phyloP scores from a whole-genome alignment of 2,113 vertebrate species.

The Peucedramus taeniatus region DNA sequence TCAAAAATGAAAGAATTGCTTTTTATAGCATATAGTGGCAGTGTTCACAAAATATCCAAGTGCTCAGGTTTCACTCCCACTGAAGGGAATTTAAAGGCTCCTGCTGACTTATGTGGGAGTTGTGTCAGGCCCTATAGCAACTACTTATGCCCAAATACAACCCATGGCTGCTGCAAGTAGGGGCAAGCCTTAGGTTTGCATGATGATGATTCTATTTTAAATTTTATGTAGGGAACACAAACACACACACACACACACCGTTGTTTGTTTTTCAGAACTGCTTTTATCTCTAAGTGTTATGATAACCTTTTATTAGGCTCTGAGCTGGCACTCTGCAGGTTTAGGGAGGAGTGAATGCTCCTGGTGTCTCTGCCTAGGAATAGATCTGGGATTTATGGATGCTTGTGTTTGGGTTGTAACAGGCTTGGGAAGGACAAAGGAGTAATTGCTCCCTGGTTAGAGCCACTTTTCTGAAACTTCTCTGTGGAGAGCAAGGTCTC shows the following conservation, averaged over 20 bases:
- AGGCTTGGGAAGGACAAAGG: background rate
- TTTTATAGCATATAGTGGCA: background rate
- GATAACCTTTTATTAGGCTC: background rate
- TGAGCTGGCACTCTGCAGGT: background rate
- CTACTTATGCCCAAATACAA: background rate
- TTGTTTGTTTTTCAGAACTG: background rate
- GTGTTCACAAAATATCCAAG: background rate
- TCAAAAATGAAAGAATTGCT: background rate
- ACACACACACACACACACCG: background rate
- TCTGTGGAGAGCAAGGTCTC: background rate
- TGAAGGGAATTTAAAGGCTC: background rate
- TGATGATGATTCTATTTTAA: background rate
- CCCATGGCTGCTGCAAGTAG: background rate
- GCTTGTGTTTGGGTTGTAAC: background rate
- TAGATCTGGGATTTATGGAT: background rate
- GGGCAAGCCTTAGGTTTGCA: background rate
- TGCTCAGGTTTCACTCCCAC: background rate
- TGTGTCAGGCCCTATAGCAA: background rate
- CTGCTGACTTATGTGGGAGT: background rate
- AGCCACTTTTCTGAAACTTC: background rate
- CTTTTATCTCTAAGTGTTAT: background rate
- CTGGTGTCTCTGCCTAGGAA: background rate
- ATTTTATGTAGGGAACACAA: background rate
- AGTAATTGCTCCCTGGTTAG: background rate
- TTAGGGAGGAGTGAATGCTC: background rate